These are phyloP conservation scores for Gadopsis marmoratus DNA, from an alignment of 2,797 vertebrate species.

Conservation along the genomic window DNA sequence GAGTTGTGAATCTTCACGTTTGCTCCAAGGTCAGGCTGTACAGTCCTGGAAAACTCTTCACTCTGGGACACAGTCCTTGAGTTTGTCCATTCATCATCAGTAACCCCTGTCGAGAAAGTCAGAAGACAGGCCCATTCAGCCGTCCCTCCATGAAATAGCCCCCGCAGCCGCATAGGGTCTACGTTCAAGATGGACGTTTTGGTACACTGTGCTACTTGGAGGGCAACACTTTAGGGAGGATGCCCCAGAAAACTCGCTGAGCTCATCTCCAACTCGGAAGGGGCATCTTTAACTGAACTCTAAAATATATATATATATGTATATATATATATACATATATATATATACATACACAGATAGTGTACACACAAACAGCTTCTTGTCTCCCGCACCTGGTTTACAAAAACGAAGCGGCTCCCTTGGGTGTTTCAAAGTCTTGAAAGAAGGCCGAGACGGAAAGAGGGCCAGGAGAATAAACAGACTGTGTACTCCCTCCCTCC, in stretches of 20 bases:
- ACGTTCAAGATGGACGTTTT: constrained; percentile 18
- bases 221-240: constrained; percentile 36
- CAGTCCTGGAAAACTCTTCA: constrained; percentile 45
- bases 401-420: constrained; percentile 54
- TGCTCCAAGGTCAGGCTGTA: constrained; percentile 62
- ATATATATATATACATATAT: constrained; percentile 33
- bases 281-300: constrained; percentile 50
- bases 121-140: constrained; percentile 51
- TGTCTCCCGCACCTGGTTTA: constrained; percentile 56
- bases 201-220: constrained; percentile 27
- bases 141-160: constrained; percentile 19
- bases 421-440: constrained; percentile 42
- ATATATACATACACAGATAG: constrained; percentile 34
- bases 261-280: constrained; percentile 50
- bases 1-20: constrained; percentile 41
- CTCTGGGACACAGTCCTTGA: constrained; percentile 38
- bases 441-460: constrained; percentile 51
- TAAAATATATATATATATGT: constrained; percentile 30
- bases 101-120: constrained; percentile 41
- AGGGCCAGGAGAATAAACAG: constrained; percentile 57
- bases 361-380: constrained; percentile 18
- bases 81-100: constrained; percentile 67
- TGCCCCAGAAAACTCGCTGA: constrained; percentile 68
- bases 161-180: constrained; percentile 22
- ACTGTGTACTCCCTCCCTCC: constrained; percentile 19